Evolutionary conservation across 2,888 invertebrate species (phyloP), one percentile per base, ranked within the genome.

Genomic region (Lasius platythorax): DNA sequence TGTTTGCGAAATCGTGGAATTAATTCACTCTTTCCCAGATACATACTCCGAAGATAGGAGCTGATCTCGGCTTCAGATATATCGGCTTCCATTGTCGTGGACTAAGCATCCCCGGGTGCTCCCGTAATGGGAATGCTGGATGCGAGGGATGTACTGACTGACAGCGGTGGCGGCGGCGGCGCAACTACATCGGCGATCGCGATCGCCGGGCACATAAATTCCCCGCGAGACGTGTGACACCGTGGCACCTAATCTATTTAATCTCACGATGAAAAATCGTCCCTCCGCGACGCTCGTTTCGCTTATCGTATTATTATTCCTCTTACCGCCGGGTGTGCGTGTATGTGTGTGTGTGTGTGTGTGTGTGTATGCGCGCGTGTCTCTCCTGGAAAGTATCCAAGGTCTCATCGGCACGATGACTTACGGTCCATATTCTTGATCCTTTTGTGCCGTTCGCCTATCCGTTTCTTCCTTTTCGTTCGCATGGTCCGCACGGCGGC

Each of bases 221-320:
- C 28, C 58, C 53, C 33, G 50, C 50, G 68, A 23, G 40, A 43
- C 78, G 67, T 46, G 76, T 79, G 84, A 74, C 82, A 61, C 63
- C 61, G 37, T 50, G 75, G 23, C 61, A 75, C 79, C 84, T 90
- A 86, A 90, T 90, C 90, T 83, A 87, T 83, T 90, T 90, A 90
- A 89, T 89, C 88, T 87, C 53, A 18, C 73, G 61, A 87, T 89
- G 85, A 89, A 89, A 89, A 89, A 89, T 89, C 76, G 90, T 73
- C 70, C 40, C 74, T 23, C 28, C 68, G 61, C 73, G 83, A 83
- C 83, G 53, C 66, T 74, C 83, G 83, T 87, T 85, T 66, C 85
- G 90, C 83, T 88, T 86, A 86, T 89, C 85, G 75, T 68, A 75
- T 89, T 89, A 88, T 89, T 90, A 88, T 90, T 87, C 89, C 82